These are phyloP conservation scores for Paratilapia polleni DNA, from an alignment of 2,113 vertebrate species.

Conservation along the genomic window DNA sequence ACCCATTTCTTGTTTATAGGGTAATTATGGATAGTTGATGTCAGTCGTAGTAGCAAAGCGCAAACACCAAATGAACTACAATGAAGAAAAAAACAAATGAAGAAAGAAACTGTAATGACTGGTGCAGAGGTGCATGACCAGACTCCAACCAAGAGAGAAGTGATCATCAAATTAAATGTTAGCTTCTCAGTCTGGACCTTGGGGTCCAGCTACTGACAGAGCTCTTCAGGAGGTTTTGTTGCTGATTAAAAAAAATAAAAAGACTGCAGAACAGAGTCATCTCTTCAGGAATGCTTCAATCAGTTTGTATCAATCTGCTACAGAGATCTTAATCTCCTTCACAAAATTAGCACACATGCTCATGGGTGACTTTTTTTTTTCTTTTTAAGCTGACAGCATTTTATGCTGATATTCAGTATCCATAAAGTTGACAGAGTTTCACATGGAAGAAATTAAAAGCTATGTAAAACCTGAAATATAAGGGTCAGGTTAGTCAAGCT, in stretches of 20 bases:
- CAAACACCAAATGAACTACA: neutral
- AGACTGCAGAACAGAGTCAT: constrained; percentile 4
- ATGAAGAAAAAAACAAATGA: neutral
- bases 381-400: constrained; percentile 20
- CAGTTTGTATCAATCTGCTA: neutral
- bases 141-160: too few relatives aligned
- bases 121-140: neutral
- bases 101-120: neutral
- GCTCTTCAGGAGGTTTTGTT: constrained; percentile 11
- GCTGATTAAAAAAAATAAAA: neutral
- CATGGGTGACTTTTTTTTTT: neutral
- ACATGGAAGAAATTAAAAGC: constrained; percentile 2
- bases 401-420: neutral
- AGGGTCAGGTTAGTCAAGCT: neutral
- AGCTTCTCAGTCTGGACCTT: neutral
- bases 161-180: neutral
- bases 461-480: neutral
- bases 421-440: neutral
- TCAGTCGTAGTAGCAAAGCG: neutral
- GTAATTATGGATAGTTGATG: neutral
- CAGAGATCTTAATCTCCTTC: neutral
- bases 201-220: neutral
- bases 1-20: neutral
- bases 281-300: constrained; percentile 52
- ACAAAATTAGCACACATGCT: neutral